Evolutionary conservation across 37 sponge, comb jelly and placozoan species (phyloP), one percentile per base, ranked within the genome.

Genomic region (Agelas oroides): DNA sequence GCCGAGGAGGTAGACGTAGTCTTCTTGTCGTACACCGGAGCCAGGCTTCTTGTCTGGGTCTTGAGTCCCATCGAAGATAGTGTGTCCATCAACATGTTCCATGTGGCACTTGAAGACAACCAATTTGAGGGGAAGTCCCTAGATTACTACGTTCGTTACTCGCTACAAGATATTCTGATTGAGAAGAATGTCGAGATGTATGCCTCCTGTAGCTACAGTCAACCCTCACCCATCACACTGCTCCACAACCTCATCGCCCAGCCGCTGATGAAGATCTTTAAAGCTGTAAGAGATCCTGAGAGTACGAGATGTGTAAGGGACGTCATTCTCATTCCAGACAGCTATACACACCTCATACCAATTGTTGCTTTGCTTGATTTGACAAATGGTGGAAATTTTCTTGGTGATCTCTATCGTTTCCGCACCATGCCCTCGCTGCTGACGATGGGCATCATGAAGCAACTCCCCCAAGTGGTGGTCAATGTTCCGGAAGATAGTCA

Each of bases 361-460:
- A 58, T 89, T 35, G 46, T 83, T 41, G 79, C 90, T 54, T 75
- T 93, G n/a, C 73, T 85, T 20, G 59, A 86, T 40, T 46, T 46
- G 46, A 25, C 39, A 0, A 36, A 18, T 53, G 21, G 62, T 28
- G 27, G 36, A 0, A 17, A 80, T 68, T 93, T 93, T 59, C 79
- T 93, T 1, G 94, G 94, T 34, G 94, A 93, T 53, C 53, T 58
- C 5, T 74, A 67, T 36, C 67, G 84, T 11, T 71, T 93, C 33
- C 82, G 87, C 2, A 58, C 53, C 37, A 85, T 86, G 83, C 89
- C 86, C 40, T 93, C 94, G 32, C 20, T 93, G 28, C 84, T 93
- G 53, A 79, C 87, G 28, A 79, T 92, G 80, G 92, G 92, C 19
- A 59, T 92, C 38, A 59, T 92, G 24, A 30, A 53, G 31, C 76